Conservation (phyloP, 2,888 invertebrate species). For the Polymixis flavicincta region DNA sequence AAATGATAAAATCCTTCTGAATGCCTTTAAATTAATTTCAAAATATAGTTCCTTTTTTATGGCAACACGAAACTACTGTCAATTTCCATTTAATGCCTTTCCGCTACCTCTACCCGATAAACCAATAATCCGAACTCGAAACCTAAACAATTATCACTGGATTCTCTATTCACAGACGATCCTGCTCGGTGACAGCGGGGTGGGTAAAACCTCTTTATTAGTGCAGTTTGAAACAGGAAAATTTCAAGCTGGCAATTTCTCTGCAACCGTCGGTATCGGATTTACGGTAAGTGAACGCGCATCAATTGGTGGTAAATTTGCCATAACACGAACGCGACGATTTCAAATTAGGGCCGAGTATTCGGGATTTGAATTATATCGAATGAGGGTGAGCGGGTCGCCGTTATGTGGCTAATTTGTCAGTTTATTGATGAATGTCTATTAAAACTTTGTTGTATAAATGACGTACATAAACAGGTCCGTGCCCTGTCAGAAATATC, state of each 20-base stretch:
- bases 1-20: background rate
- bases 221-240: slow-evolving; percentile 98
- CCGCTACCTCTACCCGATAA: slow-evolving; percentile 5
- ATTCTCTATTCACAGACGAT: slow-evolving; percentile 93
- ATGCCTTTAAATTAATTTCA: background rate
- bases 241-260: slow-evolving; percentile 97
- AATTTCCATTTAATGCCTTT: slow-evolving; percentile 22
- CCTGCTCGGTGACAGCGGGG: slow-evolving; percentile 97
- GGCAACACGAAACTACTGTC: background rate
- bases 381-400: slow-evolving; percentile 9
- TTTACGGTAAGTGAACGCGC: slow-evolving; percentile 94
- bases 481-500: background rate
- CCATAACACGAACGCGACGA: slow-evolving; percentile 39
- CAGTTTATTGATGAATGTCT: slow-evolving; percentile 8
- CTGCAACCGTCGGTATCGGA: slow-evolving; percentile 98
- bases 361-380: slow-evolving; percentile 45
- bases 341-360: slow-evolving; percentile 11
- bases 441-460: background rate
- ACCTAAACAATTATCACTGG: slow-evolving; percentile 35
- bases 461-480: background rate
- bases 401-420: slow-evolving; percentile 15
- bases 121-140: slow-evolving; percentile 19
- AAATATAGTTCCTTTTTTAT: background rate
- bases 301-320: slow-evolving; percentile 35
- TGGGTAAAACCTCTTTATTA: slow-evolving; percentile 97